These are phyloP conservation scores for Lithobates sylvaticus DNA, from an alignment of 2,797 vertebrate genomes.

Conservation along the genomic window DNA sequence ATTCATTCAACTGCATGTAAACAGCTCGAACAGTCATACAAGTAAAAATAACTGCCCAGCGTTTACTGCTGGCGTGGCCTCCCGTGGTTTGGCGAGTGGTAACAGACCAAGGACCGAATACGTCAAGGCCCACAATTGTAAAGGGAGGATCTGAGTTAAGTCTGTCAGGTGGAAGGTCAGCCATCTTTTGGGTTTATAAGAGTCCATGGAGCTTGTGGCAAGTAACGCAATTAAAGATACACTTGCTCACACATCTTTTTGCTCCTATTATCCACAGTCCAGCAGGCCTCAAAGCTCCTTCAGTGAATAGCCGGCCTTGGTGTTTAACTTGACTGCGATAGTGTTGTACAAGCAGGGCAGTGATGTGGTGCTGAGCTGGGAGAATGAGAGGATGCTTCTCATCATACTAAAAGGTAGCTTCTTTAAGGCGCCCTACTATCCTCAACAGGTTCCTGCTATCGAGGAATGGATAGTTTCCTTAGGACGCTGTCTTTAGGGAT, in stretches of 20 bases:
- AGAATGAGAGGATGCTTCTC: background rate
- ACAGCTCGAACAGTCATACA: constrained; percentile 12
- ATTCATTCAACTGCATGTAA: background rate
- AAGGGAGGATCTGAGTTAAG: no score
- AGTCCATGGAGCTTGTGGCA: background rate
- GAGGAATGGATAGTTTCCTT: background rate
- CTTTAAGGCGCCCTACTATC: background rate
- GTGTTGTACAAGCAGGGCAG: background rate
- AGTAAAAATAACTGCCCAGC: constrained; percentile 2
- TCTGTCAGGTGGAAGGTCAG: background rate
- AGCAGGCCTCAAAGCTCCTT: no score
- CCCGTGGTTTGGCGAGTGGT: background rate
- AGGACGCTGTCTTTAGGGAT: background rate
- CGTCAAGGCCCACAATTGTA: background rate
- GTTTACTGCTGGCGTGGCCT: background rate
- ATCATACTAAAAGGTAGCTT: background rate
- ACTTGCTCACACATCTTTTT: no score
- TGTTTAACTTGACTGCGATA: background rate
- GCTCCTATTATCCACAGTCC: no score
- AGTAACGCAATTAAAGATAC: background rate
- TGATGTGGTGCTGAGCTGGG: background rate
- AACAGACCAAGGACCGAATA: background rate
- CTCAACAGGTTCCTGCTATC: background rate
- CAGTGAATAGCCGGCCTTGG: no score
- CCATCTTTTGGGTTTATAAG: background rate